Evolutionary conservation across 2,113 vertebrate species (phyloP).

Genomic region (Suricata suricatta): DNA sequence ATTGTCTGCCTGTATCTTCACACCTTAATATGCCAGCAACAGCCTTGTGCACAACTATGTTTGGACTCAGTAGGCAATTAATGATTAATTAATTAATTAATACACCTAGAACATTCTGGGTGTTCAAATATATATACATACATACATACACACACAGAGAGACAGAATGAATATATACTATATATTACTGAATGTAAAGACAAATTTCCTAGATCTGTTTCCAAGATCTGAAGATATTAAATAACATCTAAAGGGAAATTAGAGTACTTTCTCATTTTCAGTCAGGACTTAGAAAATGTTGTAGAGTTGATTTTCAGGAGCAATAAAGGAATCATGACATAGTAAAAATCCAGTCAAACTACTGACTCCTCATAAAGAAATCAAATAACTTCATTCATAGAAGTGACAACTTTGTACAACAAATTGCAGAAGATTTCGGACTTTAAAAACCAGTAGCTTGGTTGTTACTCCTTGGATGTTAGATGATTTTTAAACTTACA

Average conservation of each 20-base stretch:
- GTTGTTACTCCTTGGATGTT: neutral
- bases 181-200: neutral
- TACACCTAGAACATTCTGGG: neutral
- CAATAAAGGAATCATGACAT: neutral
- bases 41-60: neutral
- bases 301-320: neutral
- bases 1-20: neutral
- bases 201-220: neutral
- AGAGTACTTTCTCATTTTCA: slow-evolving; percentile 23
- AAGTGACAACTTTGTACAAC: neutral
- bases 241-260: slow-evolving; percentile 1
- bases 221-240: slow-evolving; percentile 39
- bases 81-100: slow-evolving; percentile 4
- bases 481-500: neutral
- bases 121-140: neutral
- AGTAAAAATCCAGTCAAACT: neutral
- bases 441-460: neutral
- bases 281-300: neutral
- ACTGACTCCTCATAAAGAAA: neutral
- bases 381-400: neutral
- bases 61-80: neutral
- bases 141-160: neutral
- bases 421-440: neutral
- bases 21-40: neutral
- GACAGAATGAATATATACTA: neutral